Conservation (phyloP, 2,113 vertebrate species). For the Hypomesus transpacificus region DNA sequence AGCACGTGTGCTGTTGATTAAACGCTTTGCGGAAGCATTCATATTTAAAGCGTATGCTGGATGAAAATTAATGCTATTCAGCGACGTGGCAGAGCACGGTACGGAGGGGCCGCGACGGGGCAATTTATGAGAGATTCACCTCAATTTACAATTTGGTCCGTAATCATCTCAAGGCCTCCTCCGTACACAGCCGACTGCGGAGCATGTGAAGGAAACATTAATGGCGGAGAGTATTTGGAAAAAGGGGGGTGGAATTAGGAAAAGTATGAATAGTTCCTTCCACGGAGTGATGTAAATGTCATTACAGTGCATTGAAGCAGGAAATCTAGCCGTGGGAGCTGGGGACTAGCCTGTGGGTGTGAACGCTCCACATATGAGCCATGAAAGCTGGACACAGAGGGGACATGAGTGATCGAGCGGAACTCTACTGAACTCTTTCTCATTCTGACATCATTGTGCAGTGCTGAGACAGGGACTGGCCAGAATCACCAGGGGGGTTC, state of each 20-base stretch:
- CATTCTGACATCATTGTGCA: conserved; percentile 8
- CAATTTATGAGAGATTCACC: conserved; percentile 55
- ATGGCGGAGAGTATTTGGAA: conserved; percentile 26
- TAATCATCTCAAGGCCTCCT: conserved; percentile 58
- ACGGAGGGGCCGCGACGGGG: conserved; percentile 22
- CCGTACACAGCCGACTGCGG: conserved; percentile 54
- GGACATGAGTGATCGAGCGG: conserved; percentile 50
- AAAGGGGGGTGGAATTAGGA: conserved; percentile 54
- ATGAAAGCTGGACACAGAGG: conserved; percentile 52
- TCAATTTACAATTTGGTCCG: conserved; percentile 59
- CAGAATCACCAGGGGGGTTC: too few species aligned
- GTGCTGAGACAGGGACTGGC: too few species aligned
- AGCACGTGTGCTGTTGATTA: conserved; percentile 59
- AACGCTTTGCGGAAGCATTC: conserved; percentile 62
- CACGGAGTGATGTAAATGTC: conserved; percentile 67
- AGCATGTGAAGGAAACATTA: conserved; percentile 25
- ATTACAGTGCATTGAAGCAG: conserved; percentile 69
- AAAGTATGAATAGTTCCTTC: conserved; percentile 52
- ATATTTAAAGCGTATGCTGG: conserved; percentile 64
- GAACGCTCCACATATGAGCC: conserved; percentile 56
- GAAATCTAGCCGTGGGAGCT: conserved; percentile 62
- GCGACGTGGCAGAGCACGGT: conserved; percentile 49
- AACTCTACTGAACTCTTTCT: conserved; percentile 52
- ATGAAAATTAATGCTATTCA: conserved; percentile 65
- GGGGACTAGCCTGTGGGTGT: conserved; percentile 64